Conservation (phyloP, 1,140 invertebrate species). For the Macrostomum lignano region DNA sequence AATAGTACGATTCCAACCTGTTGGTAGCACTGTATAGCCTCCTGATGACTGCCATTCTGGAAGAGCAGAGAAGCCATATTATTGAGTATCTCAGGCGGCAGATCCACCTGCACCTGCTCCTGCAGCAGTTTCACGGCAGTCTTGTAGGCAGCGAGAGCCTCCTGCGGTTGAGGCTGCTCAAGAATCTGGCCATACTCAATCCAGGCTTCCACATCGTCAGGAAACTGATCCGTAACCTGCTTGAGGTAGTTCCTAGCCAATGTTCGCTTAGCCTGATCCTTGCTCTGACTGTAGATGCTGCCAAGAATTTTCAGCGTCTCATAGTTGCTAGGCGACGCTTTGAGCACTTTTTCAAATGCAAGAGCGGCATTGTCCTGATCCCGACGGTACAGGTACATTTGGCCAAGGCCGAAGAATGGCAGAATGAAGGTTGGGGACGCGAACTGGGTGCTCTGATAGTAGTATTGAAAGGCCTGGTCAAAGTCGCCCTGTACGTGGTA, state of each 20-base stretch:
- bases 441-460: slow-evolving; percentile 95
- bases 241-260: slow-evolving; percentile 42
- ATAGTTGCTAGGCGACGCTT: slow-evolving; percentile 82
- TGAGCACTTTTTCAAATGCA: slow-evolving; percentile 92
- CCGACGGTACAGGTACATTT: slow-evolving; percentile 92
- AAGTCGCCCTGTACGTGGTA: slow-evolving; percentile 42
- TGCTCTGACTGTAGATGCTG: slow-evolving; percentile 67
- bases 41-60: slow-evolving; percentile 24
- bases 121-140: slow-evolving; percentile 68
- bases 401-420: slow-evolving; percentile 83
- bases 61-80: slow-evolving; percentile 85
- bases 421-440: slow-evolving; percentile 71
- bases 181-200: slow-evolving; percentile 91
- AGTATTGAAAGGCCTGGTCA: slow-evolving; percentile 94
- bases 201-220: slow-evolving; percentile 94
- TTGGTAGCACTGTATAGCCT: no score
- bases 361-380: slow-evolving; percentile 88
- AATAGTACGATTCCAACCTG: no score
- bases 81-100: slow-evolving; percentile 87
- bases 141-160: slow-evolving; percentile 36
- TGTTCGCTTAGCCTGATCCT: slow-evolving; percentile 56
- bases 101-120: slow-evolving; percentile 67
- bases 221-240: slow-evolving; percentile 70
- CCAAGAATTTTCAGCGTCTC: slow-evolving; percentile 98
- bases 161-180: slow-evolving; percentile 64